phyloP scores from a whole-genome alignment of 2,113 vertebrate species.

The Melanotaenia duboulayi region DNA sequence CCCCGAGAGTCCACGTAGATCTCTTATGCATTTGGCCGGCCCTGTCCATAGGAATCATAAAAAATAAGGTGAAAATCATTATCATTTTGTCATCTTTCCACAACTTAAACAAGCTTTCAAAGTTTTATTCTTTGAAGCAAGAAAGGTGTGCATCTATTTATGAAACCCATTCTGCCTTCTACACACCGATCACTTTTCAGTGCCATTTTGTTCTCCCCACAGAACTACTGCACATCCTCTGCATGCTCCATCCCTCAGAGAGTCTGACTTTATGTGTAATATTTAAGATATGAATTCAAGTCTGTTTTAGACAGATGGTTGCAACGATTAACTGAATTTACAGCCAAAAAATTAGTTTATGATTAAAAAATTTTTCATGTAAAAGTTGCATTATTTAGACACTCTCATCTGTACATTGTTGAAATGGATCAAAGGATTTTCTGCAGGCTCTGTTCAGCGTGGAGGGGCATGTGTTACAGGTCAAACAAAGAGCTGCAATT shows the following conservation, averaged over 20 bases:
- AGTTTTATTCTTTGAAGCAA: neutral
- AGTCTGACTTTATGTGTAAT: neutral
- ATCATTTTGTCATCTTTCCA: neutral
- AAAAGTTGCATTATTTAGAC: constrained; percentile 11
- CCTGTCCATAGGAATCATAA: no score
- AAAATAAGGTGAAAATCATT: no score
- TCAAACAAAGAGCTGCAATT: constrained; percentile 15
- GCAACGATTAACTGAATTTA: constrained; percentile 11
- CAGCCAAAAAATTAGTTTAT: constrained; percentile 17
- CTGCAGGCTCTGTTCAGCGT: constrained; percentile 1
- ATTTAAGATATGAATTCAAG: neutral
- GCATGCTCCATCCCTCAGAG: neutral
- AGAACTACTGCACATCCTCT: neutral
- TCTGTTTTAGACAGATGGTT: neutral
- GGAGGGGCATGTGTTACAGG: constrained; percentile 14
- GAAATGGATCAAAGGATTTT: constrained; percentile 5
- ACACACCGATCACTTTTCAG: constrained; percentile 18
- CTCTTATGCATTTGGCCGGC: no score
- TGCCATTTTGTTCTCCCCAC: constrained; percentile 20
- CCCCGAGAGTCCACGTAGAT: no score
- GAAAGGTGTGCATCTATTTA: constrained; percentile 7
- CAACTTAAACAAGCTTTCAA: constrained; percentile 13
- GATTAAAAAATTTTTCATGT: constrained; percentile 17
- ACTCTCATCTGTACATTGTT: constrained; percentile 7
- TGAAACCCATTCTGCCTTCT: neutral